These are phyloP conservation scores for Diacarnus erythraeanus DNA, from an alignment of 37 sponge, comb jelly and placozoan genomes.

Conservation along the genomic window DNA sequence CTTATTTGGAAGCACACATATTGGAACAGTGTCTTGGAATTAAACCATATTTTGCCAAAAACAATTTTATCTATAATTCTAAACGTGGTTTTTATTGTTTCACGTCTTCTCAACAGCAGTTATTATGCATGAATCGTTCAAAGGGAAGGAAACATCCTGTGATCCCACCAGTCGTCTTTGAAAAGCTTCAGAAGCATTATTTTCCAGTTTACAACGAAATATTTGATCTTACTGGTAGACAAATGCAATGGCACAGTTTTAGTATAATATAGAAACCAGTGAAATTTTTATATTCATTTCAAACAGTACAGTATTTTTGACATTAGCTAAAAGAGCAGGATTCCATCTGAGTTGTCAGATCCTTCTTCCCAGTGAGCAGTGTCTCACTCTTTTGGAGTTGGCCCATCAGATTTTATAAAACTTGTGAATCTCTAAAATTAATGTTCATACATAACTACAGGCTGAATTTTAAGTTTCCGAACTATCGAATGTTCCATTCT, in stretches of 20 bases:
- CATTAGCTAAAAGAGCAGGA: too few relatives aligned
- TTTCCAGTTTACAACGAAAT: slow-evolving; percentile 44
- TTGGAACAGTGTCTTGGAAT: slow-evolving; percentile 75
- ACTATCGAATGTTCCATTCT: too few relatives aligned
- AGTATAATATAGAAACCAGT: too few relatives aligned
- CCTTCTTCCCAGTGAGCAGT: too few relatives aligned
- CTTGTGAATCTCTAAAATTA: too few relatives aligned
- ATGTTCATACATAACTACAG: too few relatives aligned
- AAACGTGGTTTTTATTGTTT: slow-evolving; percentile 71
- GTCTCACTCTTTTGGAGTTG: too few relatives aligned
- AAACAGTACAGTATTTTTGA: too few relatives aligned
- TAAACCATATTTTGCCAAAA: slow-evolving; percentile 22
- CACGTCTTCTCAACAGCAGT: background rate
- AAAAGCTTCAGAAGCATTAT: slow-evolving; percentile 42
- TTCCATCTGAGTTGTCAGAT: too few relatives aligned
- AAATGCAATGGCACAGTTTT: background rate
- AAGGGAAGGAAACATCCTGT: slow-evolving; percentile 77
- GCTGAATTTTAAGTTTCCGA: too few relatives aligned
- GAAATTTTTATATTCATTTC: too few relatives aligned
- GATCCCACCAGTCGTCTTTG: slow-evolving; percentile 21
- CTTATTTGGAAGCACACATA: slow-evolving; percentile 42
- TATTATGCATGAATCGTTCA: background rate
- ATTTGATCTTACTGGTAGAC: background rate
- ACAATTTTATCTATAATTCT: slow-evolving; percentile 60
- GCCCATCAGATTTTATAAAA: too few relatives aligned